Evolutionary conservation across 2,888 invertebrate species (phyloP), one percentile per base, ranked within the genome.

Genomic region (Athrips mouffetella): DNA sequence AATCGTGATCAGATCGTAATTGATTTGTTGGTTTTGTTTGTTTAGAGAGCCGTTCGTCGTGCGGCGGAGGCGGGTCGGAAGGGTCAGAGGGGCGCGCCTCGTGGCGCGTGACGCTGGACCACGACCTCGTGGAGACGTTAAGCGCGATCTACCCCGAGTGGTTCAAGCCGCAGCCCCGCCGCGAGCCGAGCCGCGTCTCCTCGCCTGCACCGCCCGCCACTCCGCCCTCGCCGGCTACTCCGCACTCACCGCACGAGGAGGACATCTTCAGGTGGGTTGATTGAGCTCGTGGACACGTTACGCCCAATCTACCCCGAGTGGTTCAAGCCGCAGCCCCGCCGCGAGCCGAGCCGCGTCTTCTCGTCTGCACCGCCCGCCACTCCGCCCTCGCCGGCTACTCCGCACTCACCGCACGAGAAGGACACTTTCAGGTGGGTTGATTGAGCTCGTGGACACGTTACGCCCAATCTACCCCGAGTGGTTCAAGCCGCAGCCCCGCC

Each of bases 71-170:
- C 88, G 93, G 91, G 74, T 94, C 94, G 90, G 90, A 90, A 77
- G 89, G 89, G 73, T 91, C 93, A 89, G 91, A 92, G 83, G 90
- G 89, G 82, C 90, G 89, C 82, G 93, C 92, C 76, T 95, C 94
- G 91, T 96, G 96, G 96, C 94, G 94, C 90, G 93, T 96, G 80
- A 95, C 96, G 87, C 92, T 96, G 89, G 96, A 96, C 91, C 93
- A 94, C 90, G 96, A 96, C 90, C 91, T 96, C 73, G 92, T 96
- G 82, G 95, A 96, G 88, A 96, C 96, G 77, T 94, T 97, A 76
- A 94, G 95, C 82, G 94, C 95, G 71, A 95, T 96, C 84, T 96
- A 96, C 89, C 96, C 96, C 67, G 96, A 94, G 92, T 97, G 96
- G 96, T 96, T 97, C 90, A 94, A 94, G 77, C 83, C 83, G 63